Percentiles rank a stretch among this genome's conserved stretches.
Conservation (phyloP, 2,797 vertebrate species). For the Coilia nasus region DNA sequence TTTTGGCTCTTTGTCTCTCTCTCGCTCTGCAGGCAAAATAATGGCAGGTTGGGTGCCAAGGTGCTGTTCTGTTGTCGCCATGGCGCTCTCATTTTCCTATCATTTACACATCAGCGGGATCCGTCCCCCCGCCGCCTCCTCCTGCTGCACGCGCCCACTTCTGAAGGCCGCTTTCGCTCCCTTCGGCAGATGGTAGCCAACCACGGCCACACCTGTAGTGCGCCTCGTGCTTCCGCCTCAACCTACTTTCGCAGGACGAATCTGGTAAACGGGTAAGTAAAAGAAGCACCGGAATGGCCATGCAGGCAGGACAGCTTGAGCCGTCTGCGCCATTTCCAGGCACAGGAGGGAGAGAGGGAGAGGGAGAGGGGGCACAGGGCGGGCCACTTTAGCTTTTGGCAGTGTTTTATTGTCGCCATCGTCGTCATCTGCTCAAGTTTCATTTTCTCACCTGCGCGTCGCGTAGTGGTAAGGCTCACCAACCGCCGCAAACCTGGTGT, state of each 20-base stretch:
- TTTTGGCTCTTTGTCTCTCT: neutral
- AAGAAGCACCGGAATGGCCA: neutral
- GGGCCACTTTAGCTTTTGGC: no score
- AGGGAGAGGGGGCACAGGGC: no score
- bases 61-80: slow-evolving; percentile 2
- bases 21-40: neutral
- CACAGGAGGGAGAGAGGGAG: no score
- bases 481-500: neutral
- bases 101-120: slow-evolving; percentile 7
- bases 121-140: neutral
- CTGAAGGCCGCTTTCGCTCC: neutral
- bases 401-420: neutral
- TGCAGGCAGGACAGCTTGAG: neutral
- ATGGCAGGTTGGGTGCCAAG: slow-evolving; percentile 3
- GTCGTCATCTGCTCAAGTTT: neutral
- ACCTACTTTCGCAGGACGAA: slow-evolving; percentile 13
- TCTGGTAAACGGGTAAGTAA: neutral
- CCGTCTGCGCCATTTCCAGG: neutral
- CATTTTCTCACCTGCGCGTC: neutral
- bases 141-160: neutral
- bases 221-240: neutral
- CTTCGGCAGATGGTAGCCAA: slow-evolving; percentile 7
- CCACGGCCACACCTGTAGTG: slow-evolving; percentile 2
- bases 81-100: slow-evolving; percentile 11
- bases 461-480: no score